Evolutionary conservation across 2,888 invertebrate species (phyloP).

Genomic region (Drosophila dives): DNA sequence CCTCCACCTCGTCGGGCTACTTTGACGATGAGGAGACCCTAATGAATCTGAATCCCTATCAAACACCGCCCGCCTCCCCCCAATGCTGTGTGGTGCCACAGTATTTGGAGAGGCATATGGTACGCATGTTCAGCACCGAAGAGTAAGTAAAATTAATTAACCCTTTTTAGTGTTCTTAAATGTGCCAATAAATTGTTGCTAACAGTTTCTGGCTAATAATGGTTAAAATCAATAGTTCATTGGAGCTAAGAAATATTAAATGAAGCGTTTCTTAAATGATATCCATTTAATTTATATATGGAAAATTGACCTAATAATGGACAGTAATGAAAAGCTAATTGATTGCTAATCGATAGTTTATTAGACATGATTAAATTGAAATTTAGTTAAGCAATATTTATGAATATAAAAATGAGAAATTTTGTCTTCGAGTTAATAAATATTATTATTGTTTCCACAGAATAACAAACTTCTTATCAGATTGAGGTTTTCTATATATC

Average conservation of each 20-base stretch:
- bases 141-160: constrained; percentile 78
- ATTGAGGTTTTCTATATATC: too few species aligned
- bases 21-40: constrained; percentile 81
- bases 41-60: constrained; percentile 79
- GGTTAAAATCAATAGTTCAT: not conserved
- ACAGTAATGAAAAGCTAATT: not conserved
- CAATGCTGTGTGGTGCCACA: constrained; percentile 62
- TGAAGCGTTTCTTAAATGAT: not conserved
- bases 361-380: not conserved
- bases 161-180: not conserved
- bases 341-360: not conserved
- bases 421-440: too few species aligned
- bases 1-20: constrained; percentile 81
- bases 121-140: constrained; percentile 84
- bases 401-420: too few species aligned
- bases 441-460: too few species aligned
- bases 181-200: not conserved
- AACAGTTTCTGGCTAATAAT: not conserved
- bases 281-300: not conserved
- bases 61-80: constrained; percentile 80
- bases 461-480: too few species aligned
- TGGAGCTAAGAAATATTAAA: not conserved
- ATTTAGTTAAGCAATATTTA: not conserved
- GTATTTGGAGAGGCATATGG: constrained; percentile 81
- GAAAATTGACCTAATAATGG: not conserved